Conservation (phyloP, 2,113 vertebrate genomes). For the Atherinomorus stipes region DNA sequence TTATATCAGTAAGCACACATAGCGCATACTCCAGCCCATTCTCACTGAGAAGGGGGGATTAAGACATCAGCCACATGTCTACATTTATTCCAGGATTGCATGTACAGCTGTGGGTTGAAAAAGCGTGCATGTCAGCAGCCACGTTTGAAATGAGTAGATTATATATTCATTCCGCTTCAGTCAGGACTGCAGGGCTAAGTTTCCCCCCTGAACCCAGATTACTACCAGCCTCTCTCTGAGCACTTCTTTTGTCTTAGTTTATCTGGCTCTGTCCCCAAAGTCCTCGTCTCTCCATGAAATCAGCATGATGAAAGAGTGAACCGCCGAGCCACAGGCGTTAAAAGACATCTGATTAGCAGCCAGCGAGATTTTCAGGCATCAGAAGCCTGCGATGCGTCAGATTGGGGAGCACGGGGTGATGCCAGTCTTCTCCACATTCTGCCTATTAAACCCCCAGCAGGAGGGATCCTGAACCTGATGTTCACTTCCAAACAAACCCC, state of each 20-base stretch:
- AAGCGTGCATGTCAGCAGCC: neutral
- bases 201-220: conserved; percentile 25
- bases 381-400: conserved; percentile 31
- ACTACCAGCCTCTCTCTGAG: conserved; percentile 10
- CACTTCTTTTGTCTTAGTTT: conserved; percentile 24
- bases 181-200: conserved; percentile 7
- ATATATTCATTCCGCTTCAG: conserved; percentile 7
- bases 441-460: conserved; percentile 44
- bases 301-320: conserved; percentile 16
- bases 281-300: conserved; percentile 11
- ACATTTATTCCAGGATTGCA: neutral
- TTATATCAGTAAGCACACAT: conserved; percentile 1
- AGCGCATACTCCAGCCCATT: conserved; percentile 4
- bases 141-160: too few species aligned
- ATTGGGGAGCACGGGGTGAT: conserved; percentile 17
- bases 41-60: neutral
- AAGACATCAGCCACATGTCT: neutral
- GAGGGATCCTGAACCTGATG: conserved; percentile 31
- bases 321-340: conserved; percentile 37
- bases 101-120: neutral
- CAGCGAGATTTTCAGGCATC: conserved; percentile 44
- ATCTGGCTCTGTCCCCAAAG: conserved; percentile 20
- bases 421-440: conserved; percentile 34
- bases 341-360: conserved; percentile 37
- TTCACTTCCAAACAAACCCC: conserved; percentile 33